Evolutionary conservation across 2,797 vertebrate genomes (phyloP).

Genomic region (Falco rusticolus): DNA sequence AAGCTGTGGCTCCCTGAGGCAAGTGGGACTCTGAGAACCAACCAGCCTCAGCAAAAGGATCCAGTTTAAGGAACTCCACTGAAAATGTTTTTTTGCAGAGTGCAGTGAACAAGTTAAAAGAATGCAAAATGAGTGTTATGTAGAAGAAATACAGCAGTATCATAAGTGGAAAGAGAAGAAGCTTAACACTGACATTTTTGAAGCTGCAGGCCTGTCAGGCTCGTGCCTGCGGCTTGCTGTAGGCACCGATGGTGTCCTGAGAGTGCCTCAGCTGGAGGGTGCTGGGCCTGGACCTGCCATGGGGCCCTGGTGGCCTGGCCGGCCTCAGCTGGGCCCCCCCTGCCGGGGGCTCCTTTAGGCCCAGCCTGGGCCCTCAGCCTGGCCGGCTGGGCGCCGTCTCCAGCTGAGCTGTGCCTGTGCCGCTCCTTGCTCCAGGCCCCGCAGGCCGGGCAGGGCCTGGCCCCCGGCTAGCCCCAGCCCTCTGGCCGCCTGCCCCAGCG

Average conservation of each 20-base stretch:
- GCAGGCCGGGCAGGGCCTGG: rapidly evolving
- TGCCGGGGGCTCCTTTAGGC: neutral
- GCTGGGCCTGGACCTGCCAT: neutral
- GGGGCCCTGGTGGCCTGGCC: rapidly evolving
- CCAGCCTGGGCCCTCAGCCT: neutral
- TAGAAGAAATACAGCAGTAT: neutral
- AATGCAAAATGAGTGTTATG: neutral
- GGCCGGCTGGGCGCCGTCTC: neutral
- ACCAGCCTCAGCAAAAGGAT: neutral
- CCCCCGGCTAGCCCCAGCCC: no score
- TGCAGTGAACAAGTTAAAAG: neutral
- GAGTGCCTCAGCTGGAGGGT: rapidly evolving
- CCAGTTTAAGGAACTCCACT: neutral
- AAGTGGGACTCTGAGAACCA: rapidly evolving
- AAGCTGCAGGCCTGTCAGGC: neutral
- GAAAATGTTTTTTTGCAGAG: neutral
- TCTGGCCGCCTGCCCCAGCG: neutral
- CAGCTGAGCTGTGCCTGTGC: neutral
- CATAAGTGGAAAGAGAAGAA: neutral
- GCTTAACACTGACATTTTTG: neutral
- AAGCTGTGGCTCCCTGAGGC: neutral
- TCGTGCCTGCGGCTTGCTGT: neutral
- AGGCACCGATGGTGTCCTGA: rapidly evolving
- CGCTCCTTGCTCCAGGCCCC: neutral
- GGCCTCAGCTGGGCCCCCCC: neutral